phyloP scores from a whole-genome alignment of 2,113 vertebrate genomes.

The Misgurnus anguillicaudatus region DNA sequence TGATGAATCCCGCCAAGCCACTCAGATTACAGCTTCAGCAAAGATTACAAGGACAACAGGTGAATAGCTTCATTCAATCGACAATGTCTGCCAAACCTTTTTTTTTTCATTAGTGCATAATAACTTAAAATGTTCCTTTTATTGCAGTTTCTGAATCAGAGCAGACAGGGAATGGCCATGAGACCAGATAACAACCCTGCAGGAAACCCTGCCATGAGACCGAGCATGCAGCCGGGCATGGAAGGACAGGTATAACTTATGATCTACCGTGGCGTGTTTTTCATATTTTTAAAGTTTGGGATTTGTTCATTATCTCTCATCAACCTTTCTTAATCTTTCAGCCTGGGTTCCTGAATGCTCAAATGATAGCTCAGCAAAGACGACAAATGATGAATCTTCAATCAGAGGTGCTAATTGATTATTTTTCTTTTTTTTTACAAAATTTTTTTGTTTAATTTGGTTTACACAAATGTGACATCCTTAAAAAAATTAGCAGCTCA shows the following conservation, averaged over 20 bases:
- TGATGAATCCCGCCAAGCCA: constrained; percentile 86
- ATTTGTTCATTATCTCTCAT: neutral
- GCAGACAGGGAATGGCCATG: constrained; percentile 83
- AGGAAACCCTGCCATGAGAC: constrained; percentile 80
- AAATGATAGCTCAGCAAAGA: constrained; percentile 94
- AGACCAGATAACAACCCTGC: constrained; percentile 84
- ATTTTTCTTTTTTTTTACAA: neutral
- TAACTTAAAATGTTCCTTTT: constrained; percentile 26
- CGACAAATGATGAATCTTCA: constrained; percentile 83
- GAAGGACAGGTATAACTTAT: constrained; percentile 73
- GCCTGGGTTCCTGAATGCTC: constrained; percentile 90
- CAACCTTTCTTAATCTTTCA: constrained; percentile 56
- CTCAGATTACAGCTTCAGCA: constrained; percentile 94
- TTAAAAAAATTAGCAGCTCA: no score
- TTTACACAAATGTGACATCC: no score
- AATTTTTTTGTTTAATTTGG: neutral
- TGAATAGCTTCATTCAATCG: constrained; percentile 55
- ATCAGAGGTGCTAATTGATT: neutral
- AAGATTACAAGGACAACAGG: constrained; percentile 95
- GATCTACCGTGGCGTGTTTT: neutral
- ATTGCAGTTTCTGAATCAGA: constrained; percentile 92
- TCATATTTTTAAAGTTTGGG: neutral
- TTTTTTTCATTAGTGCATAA: no score
- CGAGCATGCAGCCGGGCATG: constrained; percentile 77
- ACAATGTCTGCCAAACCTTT: no score